Evolutionary conservation across 2,113 vertebrate genomes (phyloP).

Genomic region (Alethe castanea): DNA sequence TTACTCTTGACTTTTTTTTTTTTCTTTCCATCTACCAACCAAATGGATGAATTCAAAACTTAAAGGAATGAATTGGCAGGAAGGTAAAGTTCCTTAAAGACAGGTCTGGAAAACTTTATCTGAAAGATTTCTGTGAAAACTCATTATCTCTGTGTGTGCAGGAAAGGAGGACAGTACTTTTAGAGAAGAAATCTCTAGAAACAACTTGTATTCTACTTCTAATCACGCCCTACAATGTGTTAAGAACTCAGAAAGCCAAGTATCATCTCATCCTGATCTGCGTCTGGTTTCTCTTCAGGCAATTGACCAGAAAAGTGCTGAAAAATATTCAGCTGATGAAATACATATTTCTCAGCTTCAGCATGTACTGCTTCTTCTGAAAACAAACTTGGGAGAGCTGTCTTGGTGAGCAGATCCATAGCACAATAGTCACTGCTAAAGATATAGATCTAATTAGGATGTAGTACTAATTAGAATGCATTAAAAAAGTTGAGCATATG

Average conservation of each 20-base stretch:
- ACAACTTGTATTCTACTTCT: not conserved
- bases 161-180: not conserved
- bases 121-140: not conserved
- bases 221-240: not conserved
- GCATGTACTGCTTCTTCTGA: not conserved
- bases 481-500: conserved; percentile 40
- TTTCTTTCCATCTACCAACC: not conserved
- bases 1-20: not conserved
- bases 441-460: not conserved
- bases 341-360: not conserved
- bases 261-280: not conserved
- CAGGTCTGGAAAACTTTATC: not conserved
- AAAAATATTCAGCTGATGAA: not conserved
- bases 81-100: not conserved
- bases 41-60: not conserved
- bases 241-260: not conserved
- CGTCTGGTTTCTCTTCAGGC: not conserved
- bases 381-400: not conserved
- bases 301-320: not conserved
- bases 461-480: conserved; percentile 5
- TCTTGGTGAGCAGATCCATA: not conserved
- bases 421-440: not conserved
- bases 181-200: not conserved
- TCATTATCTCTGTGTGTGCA: not conserved
- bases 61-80: not conserved